A percentile compares a stretch with the other conserved stretches of the same genome.
Conservation (phyloP, 1,140 invertebrate species). For the Drosophila ananassae region DNA sequence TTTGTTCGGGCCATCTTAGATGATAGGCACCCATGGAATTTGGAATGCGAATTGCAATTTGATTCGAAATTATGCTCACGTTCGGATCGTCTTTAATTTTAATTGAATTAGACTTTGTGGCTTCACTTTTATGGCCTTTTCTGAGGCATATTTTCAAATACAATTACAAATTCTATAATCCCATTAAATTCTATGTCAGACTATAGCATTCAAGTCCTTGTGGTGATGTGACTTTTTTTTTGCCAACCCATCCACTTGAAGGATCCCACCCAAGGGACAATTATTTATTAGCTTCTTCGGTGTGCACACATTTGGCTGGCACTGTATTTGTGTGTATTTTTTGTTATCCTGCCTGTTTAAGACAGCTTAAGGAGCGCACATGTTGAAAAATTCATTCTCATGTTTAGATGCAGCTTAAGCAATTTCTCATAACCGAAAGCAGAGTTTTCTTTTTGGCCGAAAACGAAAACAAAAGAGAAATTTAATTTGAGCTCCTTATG, state of each 20-base stretch:
- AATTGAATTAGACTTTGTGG: conserved; percentile 1
- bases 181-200: neutral
- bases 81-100: conserved; percentile 6
- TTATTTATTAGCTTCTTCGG: conserved; percentile 74
- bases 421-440: conserved; percentile 75
- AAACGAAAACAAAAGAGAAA: conserved; percentile 43
- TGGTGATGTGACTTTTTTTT: neutral
- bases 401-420: conserved; percentile 70
- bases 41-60: conserved; percentile 30
- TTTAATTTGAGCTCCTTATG: conserved; percentile 79
- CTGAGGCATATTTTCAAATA: conserved; percentile 4
- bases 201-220: neutral
- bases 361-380: conserved; percentile 63
- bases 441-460: conserved; percentile 29
- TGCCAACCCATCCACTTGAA: conserved; percentile 52
- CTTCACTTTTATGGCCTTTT: neutral
- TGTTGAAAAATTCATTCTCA: conserved; percentile 80
- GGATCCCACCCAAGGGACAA: conserved; percentile 67
- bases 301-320: conserved; percentile 12
- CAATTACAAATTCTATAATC: conserved; percentile 20
- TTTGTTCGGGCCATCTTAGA: conserved; percentile 50
- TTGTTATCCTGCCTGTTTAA: conserved; percentile 74
- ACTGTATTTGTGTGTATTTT: conserved; percentile 32
- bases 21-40: conserved; percentile 53
- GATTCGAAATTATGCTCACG: conserved; percentile 40